Evolutionary conservation across 2,113 vertebrate species (phyloP).

Genomic region (Ardeotis arabs): DNA sequence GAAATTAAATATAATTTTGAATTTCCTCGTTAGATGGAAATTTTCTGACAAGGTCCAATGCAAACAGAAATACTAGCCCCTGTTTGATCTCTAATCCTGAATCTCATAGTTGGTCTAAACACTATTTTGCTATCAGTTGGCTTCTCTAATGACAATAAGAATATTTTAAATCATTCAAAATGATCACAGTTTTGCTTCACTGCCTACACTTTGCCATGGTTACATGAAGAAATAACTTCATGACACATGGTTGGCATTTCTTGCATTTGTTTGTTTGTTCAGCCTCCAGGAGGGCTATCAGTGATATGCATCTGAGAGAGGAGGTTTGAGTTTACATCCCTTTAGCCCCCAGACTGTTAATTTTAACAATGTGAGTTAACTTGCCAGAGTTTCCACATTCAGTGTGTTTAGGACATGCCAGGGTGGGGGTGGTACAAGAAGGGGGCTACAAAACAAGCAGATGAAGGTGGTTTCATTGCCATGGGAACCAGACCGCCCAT

Average conservation of each 20-base stretch:
- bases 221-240: constrained; percentile 61
- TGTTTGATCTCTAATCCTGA: neutral
- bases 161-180: constrained; percentile 6
- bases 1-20: neutral
- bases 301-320: constrained; percentile 63
- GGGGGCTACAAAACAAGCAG: constrained; percentile 63
- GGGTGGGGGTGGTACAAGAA: constrained; percentile 41
- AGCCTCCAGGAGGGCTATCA: constrained; percentile 33
- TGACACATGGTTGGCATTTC: constrained; percentile 76
- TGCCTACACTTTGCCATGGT: constrained; percentile 56
- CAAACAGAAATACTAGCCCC: neutral
- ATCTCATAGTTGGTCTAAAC: neutral
- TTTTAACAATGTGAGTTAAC: constrained; percentile 50
- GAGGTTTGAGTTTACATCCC: constrained; percentile 59
- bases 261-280: constrained; percentile 64
- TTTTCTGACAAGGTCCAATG: neutral
- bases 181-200: neutral
- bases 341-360: constrained; percentile 55
- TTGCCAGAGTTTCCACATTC: constrained; percentile 27
- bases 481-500: constrained; percentile 60
- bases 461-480: constrained; percentile 69
- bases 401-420: constrained; percentile 43
- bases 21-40: neutral
- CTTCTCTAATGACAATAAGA: neutral
- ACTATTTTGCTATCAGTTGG: neutral